phyloP scores from a whole-genome alignment of 2,888 invertebrate genomes.

The Crematogaster levior region DNA sequence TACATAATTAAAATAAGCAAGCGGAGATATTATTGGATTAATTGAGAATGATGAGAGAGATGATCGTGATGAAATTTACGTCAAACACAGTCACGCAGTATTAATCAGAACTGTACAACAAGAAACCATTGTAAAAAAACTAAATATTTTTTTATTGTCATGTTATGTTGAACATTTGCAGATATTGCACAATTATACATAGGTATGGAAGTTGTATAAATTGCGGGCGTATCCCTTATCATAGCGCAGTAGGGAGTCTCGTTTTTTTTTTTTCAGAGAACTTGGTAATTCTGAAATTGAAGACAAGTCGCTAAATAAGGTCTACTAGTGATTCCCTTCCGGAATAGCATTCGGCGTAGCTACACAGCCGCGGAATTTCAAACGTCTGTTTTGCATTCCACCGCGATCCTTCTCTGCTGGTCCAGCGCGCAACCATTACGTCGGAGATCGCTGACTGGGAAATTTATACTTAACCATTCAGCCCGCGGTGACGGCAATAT shows the following conservation, averaged over 20 bases:
- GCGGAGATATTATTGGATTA: not conserved
- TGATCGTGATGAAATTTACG: not conserved
- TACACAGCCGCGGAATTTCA: slow-evolving; percentile 79
- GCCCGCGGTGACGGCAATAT: slow-evolving; percentile 72
- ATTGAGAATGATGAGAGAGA: not conserved
- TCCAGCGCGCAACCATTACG: slow-evolving; percentile 70
- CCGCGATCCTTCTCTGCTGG: slow-evolving; percentile 67
- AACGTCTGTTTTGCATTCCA: slow-evolving; percentile 80
- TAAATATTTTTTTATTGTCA: not conserved
- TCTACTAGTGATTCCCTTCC: slow-evolving; percentile 38
- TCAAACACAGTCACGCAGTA: not conserved
- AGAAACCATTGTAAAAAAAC: not conserved
- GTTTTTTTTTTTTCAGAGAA: not conserved
- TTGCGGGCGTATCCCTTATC: not conserved
- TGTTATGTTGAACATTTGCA: not conserved
- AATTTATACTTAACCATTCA: slow-evolving; percentile 79
- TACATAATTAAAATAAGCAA: not conserved
- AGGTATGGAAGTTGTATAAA: not conserved
- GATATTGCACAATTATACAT: not conserved
- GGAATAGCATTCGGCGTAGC: slow-evolving; percentile 45
- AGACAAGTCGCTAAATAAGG: slow-evolving; percentile 44
- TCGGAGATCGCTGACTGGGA: slow-evolving; percentile 75
- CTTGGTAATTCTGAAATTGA: slow-evolving; percentile 17
- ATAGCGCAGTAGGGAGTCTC: not conserved
- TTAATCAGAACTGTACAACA: not conserved